These are phyloP conservation scores for Lichenostomus cassidix DNA, from an alignment of 2,113 vertebrate genomes.

Conservation along the genomic window DNA sequence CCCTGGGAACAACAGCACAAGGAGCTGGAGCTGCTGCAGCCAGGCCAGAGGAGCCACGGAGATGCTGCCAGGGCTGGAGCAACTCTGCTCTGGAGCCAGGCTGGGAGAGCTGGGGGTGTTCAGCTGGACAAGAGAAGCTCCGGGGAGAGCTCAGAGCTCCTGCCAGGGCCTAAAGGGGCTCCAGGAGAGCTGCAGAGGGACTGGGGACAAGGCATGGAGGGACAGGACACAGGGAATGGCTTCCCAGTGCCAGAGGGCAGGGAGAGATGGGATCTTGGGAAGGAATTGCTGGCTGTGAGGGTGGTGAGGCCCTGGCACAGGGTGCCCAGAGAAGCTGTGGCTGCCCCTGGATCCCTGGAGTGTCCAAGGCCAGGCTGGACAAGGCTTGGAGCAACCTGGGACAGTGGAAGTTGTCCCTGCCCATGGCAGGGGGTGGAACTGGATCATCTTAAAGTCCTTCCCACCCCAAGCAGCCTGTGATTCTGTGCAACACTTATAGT, in stretches of 20 bases:
- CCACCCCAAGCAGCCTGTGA: no score
- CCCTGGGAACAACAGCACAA: not conserved
- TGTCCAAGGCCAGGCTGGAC: accelerated
- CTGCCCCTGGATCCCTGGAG: not conserved
- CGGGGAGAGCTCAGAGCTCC: no score
- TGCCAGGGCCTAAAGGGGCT: no score
- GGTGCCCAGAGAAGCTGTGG: not conserved
- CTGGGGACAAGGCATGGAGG: no score
- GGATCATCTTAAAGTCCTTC: not conserved
- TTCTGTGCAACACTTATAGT: not conserved
- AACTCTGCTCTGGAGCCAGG: no score
- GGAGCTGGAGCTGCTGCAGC: not conserved
- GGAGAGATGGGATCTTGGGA: not conserved
- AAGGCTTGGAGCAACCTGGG: not conserved
- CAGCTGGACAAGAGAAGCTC: no score
- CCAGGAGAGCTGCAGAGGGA: no score
- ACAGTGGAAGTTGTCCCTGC: not conserved
- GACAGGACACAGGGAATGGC: not conserved
- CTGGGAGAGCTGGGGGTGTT: no score
- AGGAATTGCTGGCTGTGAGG: not conserved
- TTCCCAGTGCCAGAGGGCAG: not conserved
- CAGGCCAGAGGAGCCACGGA: not conserved
- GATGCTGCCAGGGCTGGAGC: not conserved
- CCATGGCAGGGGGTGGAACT: not conserved
- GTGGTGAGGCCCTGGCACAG: not conserved